A percentile compares a stretch with the other conserved stretches of the same genome.
Evolutionary conservation across 2,797 vertebrate species (phyloP).

Genomic region (Labeo calbasu): DNA sequence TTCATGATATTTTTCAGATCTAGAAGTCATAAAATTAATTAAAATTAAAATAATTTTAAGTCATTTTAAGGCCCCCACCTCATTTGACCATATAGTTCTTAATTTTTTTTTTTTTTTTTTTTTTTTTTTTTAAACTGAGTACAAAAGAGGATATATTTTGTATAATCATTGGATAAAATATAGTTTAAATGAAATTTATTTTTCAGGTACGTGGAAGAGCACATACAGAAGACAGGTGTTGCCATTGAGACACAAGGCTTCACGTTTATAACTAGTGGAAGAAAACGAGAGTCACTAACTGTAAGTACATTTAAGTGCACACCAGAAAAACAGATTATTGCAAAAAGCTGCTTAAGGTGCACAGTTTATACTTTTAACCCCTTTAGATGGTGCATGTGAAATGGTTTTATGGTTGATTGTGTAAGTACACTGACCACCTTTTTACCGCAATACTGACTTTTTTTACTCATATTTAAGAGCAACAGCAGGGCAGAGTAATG

Average conservation of each 20-base stretch:
- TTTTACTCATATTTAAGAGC: neutral
- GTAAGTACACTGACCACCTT: neutral
- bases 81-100: neutral
- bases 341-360: neutral
- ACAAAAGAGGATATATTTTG: neutral
- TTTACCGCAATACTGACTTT: neutral
- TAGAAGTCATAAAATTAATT: neutral
- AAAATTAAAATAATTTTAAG: neutral
- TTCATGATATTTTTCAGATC: neutral
- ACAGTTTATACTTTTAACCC: neutral
- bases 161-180: neutral
- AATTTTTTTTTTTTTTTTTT: no score
- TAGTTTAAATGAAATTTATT: neutral
- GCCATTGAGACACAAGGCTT: conserved; percentile 86
- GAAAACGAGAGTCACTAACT: conserved; percentile 82
- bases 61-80: neutral
- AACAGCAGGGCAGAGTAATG: neutral
- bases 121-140: no score
- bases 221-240: conserved; percentile 84
- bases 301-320: conserved; percentile 66
- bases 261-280: conserved; percentile 82
- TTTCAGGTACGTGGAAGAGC: conserved; percentile 83
- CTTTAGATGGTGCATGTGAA: no score
- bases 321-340: conserved; percentile 4
- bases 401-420: neutral